Evolutionary conservation across 2,888 invertebrate genomes (phyloP).

Genomic region (Sarcophaga rosellei): DNA sequence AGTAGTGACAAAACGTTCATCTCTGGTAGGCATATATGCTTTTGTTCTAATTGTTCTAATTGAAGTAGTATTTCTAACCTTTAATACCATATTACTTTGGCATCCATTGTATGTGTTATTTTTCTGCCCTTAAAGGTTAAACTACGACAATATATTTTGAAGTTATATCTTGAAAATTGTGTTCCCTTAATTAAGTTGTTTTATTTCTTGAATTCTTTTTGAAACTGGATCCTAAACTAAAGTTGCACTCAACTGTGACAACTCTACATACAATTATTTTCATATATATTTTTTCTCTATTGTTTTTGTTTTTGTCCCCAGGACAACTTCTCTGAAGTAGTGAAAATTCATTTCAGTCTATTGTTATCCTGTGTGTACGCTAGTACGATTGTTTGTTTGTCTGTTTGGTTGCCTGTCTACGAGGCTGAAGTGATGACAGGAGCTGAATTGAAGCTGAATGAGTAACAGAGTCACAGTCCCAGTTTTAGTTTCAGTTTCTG

Average conservation of each 20-base stretch:
- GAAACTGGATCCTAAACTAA: not conserved
- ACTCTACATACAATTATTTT: constrained; percentile 28
- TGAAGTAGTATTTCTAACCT: not conserved
- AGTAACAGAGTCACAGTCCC: constrained; percentile 18
- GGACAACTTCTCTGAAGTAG: not conserved
- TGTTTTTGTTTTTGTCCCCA: not conserved
- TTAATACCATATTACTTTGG: not conserved
- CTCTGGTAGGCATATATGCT: no score
- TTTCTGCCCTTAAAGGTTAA: not conserved
- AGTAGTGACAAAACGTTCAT: no score
- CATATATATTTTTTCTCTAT: not conserved
- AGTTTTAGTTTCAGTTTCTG: constrained; percentile 14
- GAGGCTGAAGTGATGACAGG: constrained; percentile 20
- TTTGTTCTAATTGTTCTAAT: no score
- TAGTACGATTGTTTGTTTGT: not conserved
- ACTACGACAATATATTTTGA: not conserved
- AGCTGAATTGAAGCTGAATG: constrained; percentile 2
- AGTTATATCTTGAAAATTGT: constrained; percentile 12
- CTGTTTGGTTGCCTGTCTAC: not conserved
- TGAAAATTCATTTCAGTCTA: constrained; percentile 39
- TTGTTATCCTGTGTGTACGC: not conserved
- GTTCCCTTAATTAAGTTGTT: constrained; percentile 40
- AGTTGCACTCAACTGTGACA: constrained; percentile 25
- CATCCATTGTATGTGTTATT: not conserved
- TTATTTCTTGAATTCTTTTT: not conserved